Conservation (phyloP, 1,140 invertebrate species). For the Papilio polyxenes region DNA sequence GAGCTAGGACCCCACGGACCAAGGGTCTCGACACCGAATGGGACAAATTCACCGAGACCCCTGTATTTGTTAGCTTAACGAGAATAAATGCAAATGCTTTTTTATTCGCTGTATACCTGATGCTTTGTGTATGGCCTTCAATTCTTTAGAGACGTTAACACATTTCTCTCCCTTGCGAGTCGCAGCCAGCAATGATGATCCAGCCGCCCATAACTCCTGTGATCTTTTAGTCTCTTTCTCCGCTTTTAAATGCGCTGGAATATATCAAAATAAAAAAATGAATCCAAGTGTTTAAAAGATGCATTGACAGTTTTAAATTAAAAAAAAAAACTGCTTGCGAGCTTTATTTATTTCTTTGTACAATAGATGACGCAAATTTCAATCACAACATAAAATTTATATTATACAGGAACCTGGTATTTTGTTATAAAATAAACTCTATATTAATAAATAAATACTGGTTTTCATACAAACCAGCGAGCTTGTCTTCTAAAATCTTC, state of each 20-base stretch:
- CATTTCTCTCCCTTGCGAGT: conserved; percentile 83
- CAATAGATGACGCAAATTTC: conserved; percentile 22
- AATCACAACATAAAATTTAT: neutral
- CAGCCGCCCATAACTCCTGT: conserved; percentile 94
- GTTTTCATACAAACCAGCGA: conserved; percentile 84
- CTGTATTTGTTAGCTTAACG: neutral
- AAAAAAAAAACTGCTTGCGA: conserved; percentile 35
- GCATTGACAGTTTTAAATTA: neutral
- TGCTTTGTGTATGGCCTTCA: conserved; percentile 89
- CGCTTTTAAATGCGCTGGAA: conserved; percentile 86
- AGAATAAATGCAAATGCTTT: neutral
- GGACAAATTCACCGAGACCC: too few species aligned
- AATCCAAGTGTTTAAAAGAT: neutral
- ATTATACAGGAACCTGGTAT: too few species aligned
- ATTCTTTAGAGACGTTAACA: conserved; percentile 78
- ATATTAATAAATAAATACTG: neutral
- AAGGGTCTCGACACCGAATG: too few species aligned
- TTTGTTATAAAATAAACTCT: too few species aligned
- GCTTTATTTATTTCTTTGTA: neutral
- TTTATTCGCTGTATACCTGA: conserved; percentile 53
- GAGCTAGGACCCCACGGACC: too few species aligned
- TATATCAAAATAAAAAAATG: neutral
- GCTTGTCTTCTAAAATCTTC: conserved; percentile 89
- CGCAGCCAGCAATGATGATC: conserved; percentile 89
- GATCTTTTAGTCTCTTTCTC: conserved; percentile 90